Evolutionary conservation across 2,888 invertebrate genomes (phyloP).

Genomic region (Cataglyphis altisquamis): DNA sequence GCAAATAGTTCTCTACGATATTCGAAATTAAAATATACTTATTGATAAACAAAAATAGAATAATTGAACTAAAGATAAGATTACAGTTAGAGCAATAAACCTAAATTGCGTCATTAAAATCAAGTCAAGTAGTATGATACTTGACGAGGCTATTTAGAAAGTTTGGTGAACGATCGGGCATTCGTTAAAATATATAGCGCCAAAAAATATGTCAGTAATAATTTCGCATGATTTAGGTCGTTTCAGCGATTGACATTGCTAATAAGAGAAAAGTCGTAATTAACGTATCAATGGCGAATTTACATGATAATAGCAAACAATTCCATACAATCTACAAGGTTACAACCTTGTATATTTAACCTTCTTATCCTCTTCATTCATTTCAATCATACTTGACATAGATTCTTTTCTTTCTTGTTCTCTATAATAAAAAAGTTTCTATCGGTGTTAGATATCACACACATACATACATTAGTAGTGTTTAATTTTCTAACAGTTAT

Average conservation of each 20-base stretch:
- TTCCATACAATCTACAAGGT: conserved; percentile 9
- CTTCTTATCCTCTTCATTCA: neutral
- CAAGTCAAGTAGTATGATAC: neutral
- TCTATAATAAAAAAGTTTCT: neutral
- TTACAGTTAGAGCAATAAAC: conserved; percentile 8
- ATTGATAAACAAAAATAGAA: neutral
- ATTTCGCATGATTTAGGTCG: conserved; percentile 3
- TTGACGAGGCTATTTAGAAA: conserved; percentile 21
- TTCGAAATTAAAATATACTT: neutral
- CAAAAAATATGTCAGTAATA: conserved; percentile 14
- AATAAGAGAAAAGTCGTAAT: conserved; percentile 6
- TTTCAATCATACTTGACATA: conserved; percentile 11
- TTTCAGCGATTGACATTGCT: neutral
- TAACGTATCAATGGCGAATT: neutral
- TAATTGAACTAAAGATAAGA: neutral
- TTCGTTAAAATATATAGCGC: neutral
- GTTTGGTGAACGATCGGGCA: neutral
- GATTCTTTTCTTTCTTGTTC: conserved; percentile 9
- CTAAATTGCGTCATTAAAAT: conserved; percentile 12
- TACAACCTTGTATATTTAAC: neutral
- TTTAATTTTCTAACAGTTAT: neutral
- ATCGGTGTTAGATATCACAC: conserved; percentile 2
- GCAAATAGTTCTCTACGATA: neutral
- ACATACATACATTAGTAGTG: neutral
- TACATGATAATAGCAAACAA: conserved; percentile 2